These are phyloP conservation scores for Natrix natrix DNA, from an alignment of 2,797 vertebrate species.

Conservation along the genomic window DNA sequence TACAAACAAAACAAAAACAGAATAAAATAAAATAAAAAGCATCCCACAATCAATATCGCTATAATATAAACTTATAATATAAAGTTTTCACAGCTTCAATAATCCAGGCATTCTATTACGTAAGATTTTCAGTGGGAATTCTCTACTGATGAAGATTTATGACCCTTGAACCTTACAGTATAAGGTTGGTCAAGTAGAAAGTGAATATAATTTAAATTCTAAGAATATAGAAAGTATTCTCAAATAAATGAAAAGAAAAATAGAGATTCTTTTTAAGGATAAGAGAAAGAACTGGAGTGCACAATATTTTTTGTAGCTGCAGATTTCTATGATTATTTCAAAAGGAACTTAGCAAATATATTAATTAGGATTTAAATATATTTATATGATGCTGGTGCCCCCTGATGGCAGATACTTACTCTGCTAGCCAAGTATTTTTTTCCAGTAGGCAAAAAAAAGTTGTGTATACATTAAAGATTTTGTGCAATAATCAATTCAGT, in stretches of 20 bases:
- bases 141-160: neutral
- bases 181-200: neutral
- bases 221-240: constrained; percentile 25
- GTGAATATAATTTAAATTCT: neutral
- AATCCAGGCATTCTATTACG: neutral
- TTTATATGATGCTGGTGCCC: constrained; percentile 60
- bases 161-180: neutral
- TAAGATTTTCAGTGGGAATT: neutral
- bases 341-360: fast-evolving
- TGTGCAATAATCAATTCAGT: neutral
- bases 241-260: constrained; percentile 5
- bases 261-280: neutral
- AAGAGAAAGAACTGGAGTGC: constrained; percentile 8
- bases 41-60: neutral
- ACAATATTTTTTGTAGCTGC: neutral
- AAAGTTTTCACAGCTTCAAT: neutral
- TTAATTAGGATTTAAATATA: neutral
- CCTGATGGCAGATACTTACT: constrained; percentile 52
- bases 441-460: neutral
- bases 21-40: neutral
- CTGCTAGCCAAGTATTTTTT: neutral
- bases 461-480: neutral
- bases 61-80: neutral
- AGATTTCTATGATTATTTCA: neutral
- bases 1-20: neutral